phyloP scores from a whole-genome alignment of 2,888 invertebrate genomes.

The Perdita meconis region DNA sequence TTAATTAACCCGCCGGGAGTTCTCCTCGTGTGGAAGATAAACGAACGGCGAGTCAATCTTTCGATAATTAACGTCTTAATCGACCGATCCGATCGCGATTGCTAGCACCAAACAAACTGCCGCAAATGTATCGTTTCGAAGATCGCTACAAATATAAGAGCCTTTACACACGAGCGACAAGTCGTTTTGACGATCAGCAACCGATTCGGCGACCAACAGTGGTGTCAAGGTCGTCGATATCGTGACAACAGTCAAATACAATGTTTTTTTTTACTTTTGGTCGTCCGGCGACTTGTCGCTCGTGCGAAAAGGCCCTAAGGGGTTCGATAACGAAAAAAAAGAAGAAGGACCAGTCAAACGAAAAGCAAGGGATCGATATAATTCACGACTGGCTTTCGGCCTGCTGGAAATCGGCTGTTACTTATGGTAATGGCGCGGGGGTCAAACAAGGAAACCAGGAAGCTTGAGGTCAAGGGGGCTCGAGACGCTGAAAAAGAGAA shows the following conservation, averaged over 20 bases:
- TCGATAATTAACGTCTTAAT: slow-evolving; percentile 71
- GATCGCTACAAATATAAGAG: no score
- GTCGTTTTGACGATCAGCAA: no score
- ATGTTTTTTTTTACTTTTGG: no score
- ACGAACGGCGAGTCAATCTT: slow-evolving; percentile 46
- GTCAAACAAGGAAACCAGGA: slow-evolving; percentile 42
- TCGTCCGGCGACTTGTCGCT: no score
- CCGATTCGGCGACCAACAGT: no score
- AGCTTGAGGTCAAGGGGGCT: slow-evolving; percentile 59
- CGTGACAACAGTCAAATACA: no score
- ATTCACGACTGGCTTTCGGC: slow-evolving; percentile 31
- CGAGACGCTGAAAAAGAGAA: slow-evolving; percentile 29
- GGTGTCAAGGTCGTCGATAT: no score
- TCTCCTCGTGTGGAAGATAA: slow-evolving; percentile 25
- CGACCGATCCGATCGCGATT: slow-evolving; percentile 59
- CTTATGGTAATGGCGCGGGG: slow-evolving; percentile 43
- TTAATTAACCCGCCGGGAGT: slow-evolving; percentile 63
- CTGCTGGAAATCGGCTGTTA: slow-evolving; percentile 42
- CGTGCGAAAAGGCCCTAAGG: no score
- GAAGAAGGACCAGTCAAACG: not conserved
- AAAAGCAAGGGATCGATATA: slow-evolving; percentile 41
- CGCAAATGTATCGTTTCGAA: slow-evolving; percentile 11
- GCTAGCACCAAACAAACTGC: slow-evolving; percentile 40
- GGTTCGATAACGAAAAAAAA: slow-evolving; percentile 20
- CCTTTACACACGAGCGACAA: no score